Evolutionary conservation across 2,113 vertebrate species (phyloP), one percentile per base, ranked within the genome.

Genomic region (Carassius gibelio): DNA sequence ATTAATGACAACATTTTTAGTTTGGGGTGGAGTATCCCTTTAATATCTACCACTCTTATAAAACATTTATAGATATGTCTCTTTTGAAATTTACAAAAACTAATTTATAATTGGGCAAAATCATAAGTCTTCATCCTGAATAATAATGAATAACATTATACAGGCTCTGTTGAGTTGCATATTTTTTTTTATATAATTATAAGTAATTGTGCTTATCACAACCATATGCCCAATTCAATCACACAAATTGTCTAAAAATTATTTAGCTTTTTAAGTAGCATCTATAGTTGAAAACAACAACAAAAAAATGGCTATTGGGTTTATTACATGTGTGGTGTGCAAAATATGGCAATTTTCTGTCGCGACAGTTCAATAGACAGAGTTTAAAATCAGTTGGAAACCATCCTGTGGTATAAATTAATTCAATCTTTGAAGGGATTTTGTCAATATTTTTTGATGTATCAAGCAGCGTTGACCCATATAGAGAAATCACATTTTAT

Each of bases 81-180:
- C 30, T 34, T 36, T 26, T 17, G 30, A 36, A 34, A 69, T 69
- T 8, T 36, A 36, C 30, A 68, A 68, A 30, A 62, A 62, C 59
- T 0, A 26, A 64, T 23, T n/a, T 64, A 26, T 34, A 68, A 34
- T 68, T 14, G 34, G 11, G 23, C 61, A 64, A 64, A 64, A 30
- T 64, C 23, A 26, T 50, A 64, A 26, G 10, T 2, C 23, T 64
- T 64, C 62, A 11, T 64, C 23, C 23, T 64, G 7, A 69, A 69
- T 69, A 68, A 68, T 36, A 68, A 36, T 68, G 30, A 68, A 68
- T 45, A 72, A 42, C 69, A 72, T 72, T 72, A 72, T 72, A n/a
- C 21, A 52, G 23, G 23, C 48, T 75, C 74, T 75, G 45, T n/a
- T 23, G 72, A 50, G 72, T 50, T 50, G 42, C n/a, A 48, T 50